Base-by-base conservation (phyloP, 2,888 invertebrate species). In the Cataglyphis albicans region DNA sequence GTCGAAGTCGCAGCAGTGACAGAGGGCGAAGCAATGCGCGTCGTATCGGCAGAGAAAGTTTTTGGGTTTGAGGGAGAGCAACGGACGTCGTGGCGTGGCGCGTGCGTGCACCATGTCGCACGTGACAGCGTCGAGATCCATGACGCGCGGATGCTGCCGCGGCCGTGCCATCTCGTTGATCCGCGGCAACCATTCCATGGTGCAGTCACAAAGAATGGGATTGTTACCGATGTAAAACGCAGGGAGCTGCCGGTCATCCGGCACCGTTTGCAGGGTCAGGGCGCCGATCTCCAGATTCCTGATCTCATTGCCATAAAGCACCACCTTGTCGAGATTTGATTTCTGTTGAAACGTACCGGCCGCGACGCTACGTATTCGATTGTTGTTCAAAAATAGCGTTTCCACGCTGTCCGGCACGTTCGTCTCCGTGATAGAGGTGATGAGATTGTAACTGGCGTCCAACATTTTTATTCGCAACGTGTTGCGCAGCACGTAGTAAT, bases 1-100 rank as follows among this genome's bases (percentile, higher is more conserved):
- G 95, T 98, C 98, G 95, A 97, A 98, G 94, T 98, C 98, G 95
- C 98, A 98, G 95, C 98, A 98, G 95, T 98, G 97, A 95, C 98
- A 98, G 86, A 97, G 95, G 81, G 97, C 96, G 95, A 98, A 98
- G 95, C 98, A 98, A 94, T 98, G 97, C 86, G 97, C 96, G 92
- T 97, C 96, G 95, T 98, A 98, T 89, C 96, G 96, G 94, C 98
- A 98, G 90, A 98, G 95, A 95, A 98, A 98, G 95, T 98, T 97
- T 86, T 97, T 96, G 74, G 97, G 96, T 92, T 96, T 96, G 87
- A 97, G 95, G 94, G 97, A 97, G 65, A 97, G 95, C 88, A 97
- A 94, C 44, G 97, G 96, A 64, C 95, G 91, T 90, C 96, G 96
- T 70, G 96, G 96, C 90, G 97, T 96, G 29, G 96, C 96, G 90